Percentiles rank a stretch among this genome's conserved stretches.
phyloP scores from a whole-genome alignment of 2,113 vertebrate species.

The Pica pica region DNA sequence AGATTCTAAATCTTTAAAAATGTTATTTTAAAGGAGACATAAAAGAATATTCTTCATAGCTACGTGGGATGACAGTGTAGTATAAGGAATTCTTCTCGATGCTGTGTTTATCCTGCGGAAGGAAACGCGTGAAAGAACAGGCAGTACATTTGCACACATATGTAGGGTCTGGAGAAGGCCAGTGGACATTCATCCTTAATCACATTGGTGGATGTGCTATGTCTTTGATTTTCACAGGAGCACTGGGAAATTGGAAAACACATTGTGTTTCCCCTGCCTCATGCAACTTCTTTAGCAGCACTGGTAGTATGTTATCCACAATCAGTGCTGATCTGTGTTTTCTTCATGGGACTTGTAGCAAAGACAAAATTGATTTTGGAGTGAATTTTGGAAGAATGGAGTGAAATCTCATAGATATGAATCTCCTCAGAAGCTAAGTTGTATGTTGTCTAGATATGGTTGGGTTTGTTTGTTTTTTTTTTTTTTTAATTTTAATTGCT shows the following conservation, averaged over 20 bases:
- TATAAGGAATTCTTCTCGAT: background rate
- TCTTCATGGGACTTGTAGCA: background rate
- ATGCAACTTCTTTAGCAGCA: background rate
- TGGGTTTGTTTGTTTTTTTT: background rate
- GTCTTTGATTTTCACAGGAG: background rate
- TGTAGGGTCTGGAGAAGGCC: background rate
- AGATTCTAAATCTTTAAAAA: background rate
- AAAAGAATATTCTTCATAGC: background rate
- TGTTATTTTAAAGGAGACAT: background rate
- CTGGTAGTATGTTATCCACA: background rate
- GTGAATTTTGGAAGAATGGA: background rate
- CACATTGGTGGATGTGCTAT: background rate
- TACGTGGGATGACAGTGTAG: background rate
- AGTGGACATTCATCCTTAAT: background rate
- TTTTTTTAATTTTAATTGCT: background rate
- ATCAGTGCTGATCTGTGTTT: background rate
- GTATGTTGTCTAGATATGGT: background rate
- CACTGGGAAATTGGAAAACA: background rate
- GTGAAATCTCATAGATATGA: background rate
- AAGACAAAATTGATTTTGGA: background rate
- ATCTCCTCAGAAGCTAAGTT: background rate
- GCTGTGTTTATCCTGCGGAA: background rate
- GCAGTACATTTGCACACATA: background rate
- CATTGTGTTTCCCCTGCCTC: background rate
- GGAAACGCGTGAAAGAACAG: background rate